phyloP scores from a whole-genome alignment of 2,888 invertebrate species.

The Sympetrum striolatum region DNA sequence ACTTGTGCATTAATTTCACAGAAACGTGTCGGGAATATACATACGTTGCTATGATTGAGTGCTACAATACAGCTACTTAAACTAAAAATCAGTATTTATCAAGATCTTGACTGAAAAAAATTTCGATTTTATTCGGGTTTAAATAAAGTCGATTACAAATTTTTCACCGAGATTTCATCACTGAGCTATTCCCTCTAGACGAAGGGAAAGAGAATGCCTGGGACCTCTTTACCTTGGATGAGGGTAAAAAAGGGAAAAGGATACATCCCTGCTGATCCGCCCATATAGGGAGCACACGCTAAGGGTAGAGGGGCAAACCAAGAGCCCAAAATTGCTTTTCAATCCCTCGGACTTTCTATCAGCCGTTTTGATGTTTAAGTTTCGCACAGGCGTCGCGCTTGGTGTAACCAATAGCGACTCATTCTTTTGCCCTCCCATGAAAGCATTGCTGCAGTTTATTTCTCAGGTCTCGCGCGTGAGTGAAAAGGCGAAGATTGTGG shows the following conservation, averaged over 20 bases:
- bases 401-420: neutral
- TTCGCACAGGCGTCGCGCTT: conserved; percentile 20
- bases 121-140: too few relatives aligned
- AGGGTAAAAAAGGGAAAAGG: neutral
- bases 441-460: too few relatives aligned
- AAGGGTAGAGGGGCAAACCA: neutral
- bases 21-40: too few relatives aligned
- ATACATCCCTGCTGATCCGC: neutral
- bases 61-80: too few relatives aligned
- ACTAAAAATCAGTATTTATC: too few relatives aligned
- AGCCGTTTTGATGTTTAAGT: conserved; percentile 45
- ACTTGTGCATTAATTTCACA: too few relatives aligned
- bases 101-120: too few relatives aligned
- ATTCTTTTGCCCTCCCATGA: too few relatives aligned
- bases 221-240: neutral
- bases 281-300: neutral
- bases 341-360: conserved; percentile 47
- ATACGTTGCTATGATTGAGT: too few relatives aligned
- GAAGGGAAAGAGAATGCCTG: neutral
- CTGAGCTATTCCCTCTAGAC: neutral
- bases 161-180: neutral
- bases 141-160: too few relatives aligned
- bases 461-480: neutral
- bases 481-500: too few relatives aligned
- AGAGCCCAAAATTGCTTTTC: conserved; percentile 48